Conservation (phyloP, 2,888 invertebrate species). For the Callyntrura guangdongensis region DNA sequence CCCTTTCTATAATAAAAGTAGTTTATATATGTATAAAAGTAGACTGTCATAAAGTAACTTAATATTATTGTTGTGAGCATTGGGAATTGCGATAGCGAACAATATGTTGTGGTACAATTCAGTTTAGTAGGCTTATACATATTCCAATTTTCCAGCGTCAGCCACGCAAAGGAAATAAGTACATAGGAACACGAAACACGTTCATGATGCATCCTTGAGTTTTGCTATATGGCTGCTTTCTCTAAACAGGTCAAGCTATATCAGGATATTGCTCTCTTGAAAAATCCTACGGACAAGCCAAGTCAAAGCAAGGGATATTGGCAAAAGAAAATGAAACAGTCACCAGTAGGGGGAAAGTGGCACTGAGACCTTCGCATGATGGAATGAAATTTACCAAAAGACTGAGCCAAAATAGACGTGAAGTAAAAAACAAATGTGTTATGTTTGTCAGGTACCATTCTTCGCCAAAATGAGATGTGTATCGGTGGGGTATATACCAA, state of each 20-base stretch:
- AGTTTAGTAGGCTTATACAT: neutral
- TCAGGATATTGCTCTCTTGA: slow-evolving; percentile 28
- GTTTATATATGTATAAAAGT: neutral
- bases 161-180: neutral
- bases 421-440: slow-evolving; percentile 29
- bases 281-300: neutral
- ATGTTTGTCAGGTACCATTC: slow-evolving; percentile 13
- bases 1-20: slow-evolving; percentile 6
- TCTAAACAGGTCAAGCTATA: neutral
- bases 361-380: slow-evolving; percentile 22
- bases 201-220: slow-evolving; percentile 10
- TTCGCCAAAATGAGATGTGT: slow-evolving; percentile 4
- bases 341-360: neutral
- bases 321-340: neutral
- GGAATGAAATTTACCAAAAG: neutral
- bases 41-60: neutral
- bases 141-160: slow-evolving; percentile 22
- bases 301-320: slow-evolving; percentile 17
- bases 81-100: neutral
- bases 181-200: neutral
- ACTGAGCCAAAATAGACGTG: neutral
- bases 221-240: slow-evolving; percentile 5
- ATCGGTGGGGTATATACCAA: neutral
- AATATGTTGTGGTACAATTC: neutral
- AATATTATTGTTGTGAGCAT: slow-evolving; percentile 4